Evolutionary conservation across 1,140 invertebrate genomes (phyloP).

Genomic region (Asbolus verrucosus): DNA sequence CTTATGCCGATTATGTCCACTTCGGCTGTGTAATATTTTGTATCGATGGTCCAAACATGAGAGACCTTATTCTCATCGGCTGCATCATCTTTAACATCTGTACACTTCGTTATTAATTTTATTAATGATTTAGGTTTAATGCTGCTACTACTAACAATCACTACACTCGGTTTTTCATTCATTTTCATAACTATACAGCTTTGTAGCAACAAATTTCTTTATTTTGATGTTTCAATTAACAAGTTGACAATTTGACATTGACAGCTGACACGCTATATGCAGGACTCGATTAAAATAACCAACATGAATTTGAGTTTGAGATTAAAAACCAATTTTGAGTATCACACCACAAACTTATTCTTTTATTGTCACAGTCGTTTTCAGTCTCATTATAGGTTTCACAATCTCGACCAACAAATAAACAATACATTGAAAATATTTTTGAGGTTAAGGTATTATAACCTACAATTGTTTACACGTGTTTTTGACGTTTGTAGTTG

Average conservation of each 20-base stretch:
- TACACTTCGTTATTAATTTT: constrained; percentile 59
- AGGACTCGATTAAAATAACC: no score
- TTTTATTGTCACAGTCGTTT: no score
- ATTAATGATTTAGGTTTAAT: constrained; percentile 63
- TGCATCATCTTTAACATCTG: constrained; percentile 45
- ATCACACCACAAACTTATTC: no score
- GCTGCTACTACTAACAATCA: constrained; percentile 61
- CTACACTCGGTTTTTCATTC: constrained; percentile 58
- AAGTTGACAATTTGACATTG: constrained; percentile 1
- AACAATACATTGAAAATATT: not conserved
- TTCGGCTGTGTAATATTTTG: constrained; percentile 65
- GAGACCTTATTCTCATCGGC: constrained; percentile 46
- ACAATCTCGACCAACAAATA: no score
- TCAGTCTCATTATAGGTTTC: no score
- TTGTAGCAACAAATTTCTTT: not conserved
- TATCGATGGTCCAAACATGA: constrained; percentile 64
- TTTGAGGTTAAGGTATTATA: constrained; percentile 17
- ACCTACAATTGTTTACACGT: constrained; percentile 14
- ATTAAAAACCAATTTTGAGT: no score
- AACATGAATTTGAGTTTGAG: no score
- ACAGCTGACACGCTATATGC: no score
- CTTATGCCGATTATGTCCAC: constrained; percentile 63
- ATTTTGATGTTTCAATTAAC: not conserved
- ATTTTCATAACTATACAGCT: constrained; percentile 46
- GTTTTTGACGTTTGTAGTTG: constrained; percentile 8